Percentiles rank a stretch among this genome's conserved stretches.
Conservation (phyloP, 2,113 vertebrate species). For the Progne subis region DNA sequence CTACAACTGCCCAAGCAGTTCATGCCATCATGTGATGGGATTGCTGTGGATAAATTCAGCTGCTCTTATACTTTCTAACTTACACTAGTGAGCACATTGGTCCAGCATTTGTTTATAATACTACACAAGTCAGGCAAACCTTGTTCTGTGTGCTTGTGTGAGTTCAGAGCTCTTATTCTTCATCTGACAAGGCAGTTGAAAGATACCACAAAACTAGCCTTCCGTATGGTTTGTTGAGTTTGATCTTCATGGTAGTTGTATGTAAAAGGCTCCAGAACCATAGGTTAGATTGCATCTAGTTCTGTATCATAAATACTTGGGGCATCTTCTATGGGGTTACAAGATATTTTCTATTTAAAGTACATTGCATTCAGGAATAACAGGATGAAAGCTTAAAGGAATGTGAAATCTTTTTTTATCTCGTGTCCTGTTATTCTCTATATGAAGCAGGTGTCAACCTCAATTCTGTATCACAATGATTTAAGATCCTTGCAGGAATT, state of each 20-base stretch:
- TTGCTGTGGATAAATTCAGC: background rate
- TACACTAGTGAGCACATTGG: background rate
- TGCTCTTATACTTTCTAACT: background rate
- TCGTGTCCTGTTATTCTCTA: background rate
- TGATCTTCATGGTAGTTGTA: background rate
- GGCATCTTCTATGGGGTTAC: background rate
- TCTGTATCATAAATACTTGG: background rate
- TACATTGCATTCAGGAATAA: background rate
- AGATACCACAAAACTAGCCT: background rate
- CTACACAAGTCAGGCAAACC: background rate
- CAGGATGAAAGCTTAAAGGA: background rate
- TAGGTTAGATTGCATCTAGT: background rate
- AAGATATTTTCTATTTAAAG: background rate
- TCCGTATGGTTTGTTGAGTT: background rate
- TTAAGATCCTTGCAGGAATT: background rate
- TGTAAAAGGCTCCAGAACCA: background rate
- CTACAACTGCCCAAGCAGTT: background rate
- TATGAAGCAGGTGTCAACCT: background rate
- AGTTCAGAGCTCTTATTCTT: background rate
- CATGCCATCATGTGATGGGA: fast-evolving
- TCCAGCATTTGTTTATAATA: background rate
- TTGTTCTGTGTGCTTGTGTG: background rate
- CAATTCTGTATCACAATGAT: background rate
- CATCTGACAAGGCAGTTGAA: background rate
- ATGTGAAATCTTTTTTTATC: background rate